Evolutionary conservation across 2,797 vertebrate species (phyloP).

Genomic region (Rhinichthys osculus): DNA sequence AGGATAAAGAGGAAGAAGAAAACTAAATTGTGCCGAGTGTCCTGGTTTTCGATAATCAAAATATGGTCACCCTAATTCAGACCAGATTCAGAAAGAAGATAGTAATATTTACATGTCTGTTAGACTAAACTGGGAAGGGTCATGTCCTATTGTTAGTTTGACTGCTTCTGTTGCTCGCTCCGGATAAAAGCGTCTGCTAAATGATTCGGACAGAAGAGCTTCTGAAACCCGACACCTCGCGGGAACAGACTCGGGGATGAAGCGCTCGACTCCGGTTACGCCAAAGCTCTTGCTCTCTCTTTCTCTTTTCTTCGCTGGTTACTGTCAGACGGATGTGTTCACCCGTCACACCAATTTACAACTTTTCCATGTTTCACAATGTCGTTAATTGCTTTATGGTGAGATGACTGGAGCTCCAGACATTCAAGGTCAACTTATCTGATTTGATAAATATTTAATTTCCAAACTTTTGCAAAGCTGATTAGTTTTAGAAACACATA

Average conservation of each 20-base stretch:
- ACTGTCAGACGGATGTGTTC: conserved; percentile 7
- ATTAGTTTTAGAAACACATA: neutral
- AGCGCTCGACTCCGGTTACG: conserved; percentile 68
- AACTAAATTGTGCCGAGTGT: too few relatives aligned
- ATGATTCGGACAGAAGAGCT: too few relatives aligned
- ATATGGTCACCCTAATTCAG: neutral
- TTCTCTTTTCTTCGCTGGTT: neutral
- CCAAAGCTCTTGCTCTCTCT: conserved; percentile 42
- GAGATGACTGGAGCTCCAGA: neutral
- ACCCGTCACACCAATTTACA: neutral
- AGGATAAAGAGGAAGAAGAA: too few relatives aligned
- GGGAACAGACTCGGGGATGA: conserved; percentile 61
- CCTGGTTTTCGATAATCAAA: too few relatives aligned
- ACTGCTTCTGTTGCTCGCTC: too few relatives aligned
- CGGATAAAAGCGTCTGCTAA: too few relatives aligned
- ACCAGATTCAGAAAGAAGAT: too few relatives aligned
- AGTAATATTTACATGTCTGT: too few relatives aligned
- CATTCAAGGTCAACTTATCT: neutral
- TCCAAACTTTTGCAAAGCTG: neutral
- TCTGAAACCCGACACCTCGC: conserved; percentile 70
- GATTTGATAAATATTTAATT: neutral
- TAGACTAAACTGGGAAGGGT: too few relatives aligned
- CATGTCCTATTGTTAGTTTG: too few relatives aligned
- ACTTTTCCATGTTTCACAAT: neutral
- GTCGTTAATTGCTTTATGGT: neutral